Base-by-base conservation (phyloP, 2,113 vertebrate species). In the Haemorhous mexicanus region DNA sequence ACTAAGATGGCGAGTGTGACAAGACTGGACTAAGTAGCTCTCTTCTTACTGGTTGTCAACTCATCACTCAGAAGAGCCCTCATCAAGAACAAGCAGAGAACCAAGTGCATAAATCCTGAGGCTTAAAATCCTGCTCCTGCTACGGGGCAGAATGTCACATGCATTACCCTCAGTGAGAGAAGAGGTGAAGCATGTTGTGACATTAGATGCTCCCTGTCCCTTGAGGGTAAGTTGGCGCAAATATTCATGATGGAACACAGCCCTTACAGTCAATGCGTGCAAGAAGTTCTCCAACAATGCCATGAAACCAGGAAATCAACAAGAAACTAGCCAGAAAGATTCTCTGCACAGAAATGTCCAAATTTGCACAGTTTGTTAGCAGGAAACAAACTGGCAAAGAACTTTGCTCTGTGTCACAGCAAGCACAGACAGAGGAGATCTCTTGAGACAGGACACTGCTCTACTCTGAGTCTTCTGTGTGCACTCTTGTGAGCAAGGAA, bases 321-420 rank as follows among this genome's bases (percentile, higher is more conserved):
- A 72, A 9, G 33, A 74, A 90, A 55, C 24, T 30, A 37, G 16
- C 28, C 35, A 67, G 47, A 67, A 84, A 88, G n/a, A 52, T 32
- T 52, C 17, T 46, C 7, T 22, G 26, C 20, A 62, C 16, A n/a
- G 26, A 72, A 52, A 46, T 32, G 21, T 16, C 32, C 43, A 47
- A 53, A 39, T 63, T 47, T 9, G n/a, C 14, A 32, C 18, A 5
- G 23, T n/a, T 68, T 74, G 1, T 44, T 12, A n/a, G 37, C 16
- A 74, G 44, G 44, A 83, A 87, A 78, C 2, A 14, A 73, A 78
- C 59, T 3, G 4, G 53, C 13, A 28, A 68, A 56, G 41, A 30
- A 41, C 17, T 68, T 63, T 11, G 23, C n/a, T 58, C 53, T 43
- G 23, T 0, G 0, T 13, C 26, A 56, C 52, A 22, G 18, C 33